Base-by-base conservation (phyloP, 2,888 invertebrate genomes). In the Xestia sexstrigata region DNA sequence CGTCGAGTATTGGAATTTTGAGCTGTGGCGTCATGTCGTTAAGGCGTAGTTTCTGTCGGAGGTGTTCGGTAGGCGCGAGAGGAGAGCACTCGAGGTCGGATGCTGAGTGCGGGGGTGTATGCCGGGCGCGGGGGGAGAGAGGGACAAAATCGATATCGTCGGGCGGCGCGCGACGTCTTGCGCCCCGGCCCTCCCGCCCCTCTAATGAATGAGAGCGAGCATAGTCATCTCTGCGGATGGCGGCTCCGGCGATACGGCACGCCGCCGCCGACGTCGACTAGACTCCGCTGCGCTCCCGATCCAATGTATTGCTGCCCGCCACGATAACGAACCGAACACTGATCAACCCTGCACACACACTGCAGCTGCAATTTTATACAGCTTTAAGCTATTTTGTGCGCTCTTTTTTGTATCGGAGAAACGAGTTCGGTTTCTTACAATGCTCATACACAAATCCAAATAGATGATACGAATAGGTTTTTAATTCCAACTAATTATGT, bases 41-140 rank as follows among this genome's bases (percentile, higher is more conserved):
- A 96, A 95, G 95, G 96, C 95, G 95, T 94, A 95, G 93, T 95
- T 96, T 96, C 94, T 95, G 94, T 95, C 93, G 95, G 93, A 95
- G 96, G 94, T 95, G 95, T 94, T 94, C 93, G 91, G 94, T 95
- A 96, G 96, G 95, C 95, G 95, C 96, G 96, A 95, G 95, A 95
- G 95, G 95, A 96, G 96, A 96, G 96, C 95, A 95, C 96, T 96
- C 96, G 96, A 96, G 96, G 95, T 96, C 95, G 96, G 96, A 96
- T 96, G 96, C 96, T 96, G 96, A 95, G 95, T 94, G 94, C 93
- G 93, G 95, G 94, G 94, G 93, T 91, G 93, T 88, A 89, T 92
- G 93, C 90, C 89, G 88, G 89, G 92, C 89, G 93, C 92, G 93
- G 93, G 92, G 91, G 92, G 93, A 90, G 94, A 93, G 94, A 94